phyloP scores from a whole-genome alignment of 1,140 invertebrate genomes.

The Bombyx mori region DNA sequence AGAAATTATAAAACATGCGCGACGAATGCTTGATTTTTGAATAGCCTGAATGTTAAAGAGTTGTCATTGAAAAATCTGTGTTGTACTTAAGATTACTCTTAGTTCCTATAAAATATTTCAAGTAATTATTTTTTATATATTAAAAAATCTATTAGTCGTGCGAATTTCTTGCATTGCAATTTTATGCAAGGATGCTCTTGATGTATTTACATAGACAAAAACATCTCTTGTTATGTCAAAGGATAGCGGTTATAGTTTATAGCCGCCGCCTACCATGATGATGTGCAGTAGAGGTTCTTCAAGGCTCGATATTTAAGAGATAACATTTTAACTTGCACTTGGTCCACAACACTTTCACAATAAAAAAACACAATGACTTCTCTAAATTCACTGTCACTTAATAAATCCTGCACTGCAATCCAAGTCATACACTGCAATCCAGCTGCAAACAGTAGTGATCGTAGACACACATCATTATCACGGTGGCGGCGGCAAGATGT shows the following conservation, averaged over 20 bases:
- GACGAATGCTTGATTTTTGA: no score
- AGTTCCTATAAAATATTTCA: no score
- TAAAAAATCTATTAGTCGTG: no score
- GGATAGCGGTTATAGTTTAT: no score
- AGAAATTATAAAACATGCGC: no score
- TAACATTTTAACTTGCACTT: constrained; percentile 1
- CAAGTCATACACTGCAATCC: constrained; percentile 65
- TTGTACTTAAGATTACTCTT: no score
- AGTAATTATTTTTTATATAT: no score
- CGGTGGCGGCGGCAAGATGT: constrained; percentile 29
- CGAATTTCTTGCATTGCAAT: neutral
- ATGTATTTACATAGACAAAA: no score
- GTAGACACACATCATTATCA: constrained; percentile 37
- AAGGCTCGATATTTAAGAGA: neutral
- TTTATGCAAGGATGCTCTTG: neutral
- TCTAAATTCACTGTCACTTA: constrained; percentile 59
- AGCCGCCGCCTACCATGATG: constrained; percentile 62
- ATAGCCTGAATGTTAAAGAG: no score
- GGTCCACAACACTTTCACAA: constrained; percentile 53
- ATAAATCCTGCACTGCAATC: constrained; percentile 61
- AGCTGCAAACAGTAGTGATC: constrained; percentile 22
- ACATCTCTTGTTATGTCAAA: no score
- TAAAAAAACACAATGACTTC: constrained; percentile 44
- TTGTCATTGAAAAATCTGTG: no score
- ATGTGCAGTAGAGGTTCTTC: constrained; percentile 7